Evolutionary conservation across 2,113 vertebrate species (phyloP).

Genomic region (Lanius collurio): DNA sequence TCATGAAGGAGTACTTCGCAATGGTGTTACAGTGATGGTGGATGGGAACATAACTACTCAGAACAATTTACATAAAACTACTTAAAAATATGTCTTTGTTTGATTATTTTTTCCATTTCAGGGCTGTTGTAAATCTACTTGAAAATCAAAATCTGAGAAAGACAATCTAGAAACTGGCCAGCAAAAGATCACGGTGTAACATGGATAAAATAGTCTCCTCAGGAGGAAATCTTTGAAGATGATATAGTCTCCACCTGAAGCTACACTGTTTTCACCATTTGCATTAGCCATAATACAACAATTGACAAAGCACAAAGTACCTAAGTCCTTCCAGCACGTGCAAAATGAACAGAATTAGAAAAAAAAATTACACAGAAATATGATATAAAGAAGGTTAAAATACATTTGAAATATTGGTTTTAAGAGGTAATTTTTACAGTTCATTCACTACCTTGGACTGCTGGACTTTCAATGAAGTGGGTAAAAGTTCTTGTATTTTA

Average conservation of each 20-base stretch:
- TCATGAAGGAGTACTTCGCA: neutral
- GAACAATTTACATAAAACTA: neutral
- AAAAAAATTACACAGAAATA: neutral
- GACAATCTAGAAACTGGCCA: neutral
- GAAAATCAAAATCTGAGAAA: conserved; percentile 28
- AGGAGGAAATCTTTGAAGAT: neutral
- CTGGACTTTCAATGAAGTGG: neutral
- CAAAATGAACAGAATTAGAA: neutral
- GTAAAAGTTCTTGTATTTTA: neutral
- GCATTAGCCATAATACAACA: neutral
- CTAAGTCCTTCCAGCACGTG: conserved; percentile 12
- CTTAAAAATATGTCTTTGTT: neutral
- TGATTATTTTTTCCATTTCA: conserved; percentile 5
- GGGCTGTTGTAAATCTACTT: conserved; percentile 35
- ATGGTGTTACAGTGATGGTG: neutral
- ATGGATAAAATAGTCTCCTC: neutral
- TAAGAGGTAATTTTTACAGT: neutral
- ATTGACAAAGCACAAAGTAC: neutral
- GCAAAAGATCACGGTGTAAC: neutral
- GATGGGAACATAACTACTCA: neutral
- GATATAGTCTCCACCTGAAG: neutral
- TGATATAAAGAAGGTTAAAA: conserved; percentile 48
- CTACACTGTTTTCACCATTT: neutral
- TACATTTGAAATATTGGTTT: conserved; percentile 11
- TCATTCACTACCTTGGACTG: neutral